phyloP scores from a whole-genome alignment of 2,888 invertebrate species.

The Bombylius discolor region DNA sequence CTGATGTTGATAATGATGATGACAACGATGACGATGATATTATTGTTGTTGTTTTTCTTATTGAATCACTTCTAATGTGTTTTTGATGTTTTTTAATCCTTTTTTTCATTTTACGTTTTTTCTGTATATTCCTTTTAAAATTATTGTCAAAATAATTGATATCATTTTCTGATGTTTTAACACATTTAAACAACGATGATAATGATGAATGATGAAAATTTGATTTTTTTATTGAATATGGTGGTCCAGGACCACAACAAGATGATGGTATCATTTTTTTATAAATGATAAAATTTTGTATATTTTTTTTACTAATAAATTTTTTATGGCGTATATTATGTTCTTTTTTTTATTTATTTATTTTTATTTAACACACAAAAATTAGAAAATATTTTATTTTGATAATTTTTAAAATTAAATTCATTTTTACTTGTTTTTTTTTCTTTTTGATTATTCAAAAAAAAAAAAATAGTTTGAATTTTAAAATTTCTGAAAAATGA shows the following conservation, averaged over 20 bases:
- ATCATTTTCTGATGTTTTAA: too few species aligned
- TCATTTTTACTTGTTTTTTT: too few species aligned
- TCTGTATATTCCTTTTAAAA: background rate
- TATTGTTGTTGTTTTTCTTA: constrained; percentile 3
- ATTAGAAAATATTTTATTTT: too few species aligned
- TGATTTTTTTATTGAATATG: constrained; percentile 7
- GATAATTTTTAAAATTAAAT: too few species aligned
- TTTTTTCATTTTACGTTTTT: constrained; percentile 6
- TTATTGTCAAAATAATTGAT: too few species aligned
- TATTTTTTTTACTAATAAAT: constrained; percentile 1
- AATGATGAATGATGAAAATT: too few species aligned
- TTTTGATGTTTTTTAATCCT: too few species aligned
- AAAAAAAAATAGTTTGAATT: too few species aligned
- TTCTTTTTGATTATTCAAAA: too few species aligned
- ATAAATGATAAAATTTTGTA: constrained; percentile 9
- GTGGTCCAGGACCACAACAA: constrained; percentile 35
- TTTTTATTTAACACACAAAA: background rate
- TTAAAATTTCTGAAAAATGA: too few species aligned
- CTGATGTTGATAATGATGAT: background rate
- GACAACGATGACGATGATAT: constrained; percentile 6
- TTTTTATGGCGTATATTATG: background rate
- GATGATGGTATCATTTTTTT: constrained; percentile 33
- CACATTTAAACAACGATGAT: too few species aligned
- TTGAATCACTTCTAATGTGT: background rate
- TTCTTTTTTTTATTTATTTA: background rate